These are phyloP conservation scores for Macropis europaea DNA, from an alignment of 2,888 invertebrate species.

Conservation along the genomic window DNA sequence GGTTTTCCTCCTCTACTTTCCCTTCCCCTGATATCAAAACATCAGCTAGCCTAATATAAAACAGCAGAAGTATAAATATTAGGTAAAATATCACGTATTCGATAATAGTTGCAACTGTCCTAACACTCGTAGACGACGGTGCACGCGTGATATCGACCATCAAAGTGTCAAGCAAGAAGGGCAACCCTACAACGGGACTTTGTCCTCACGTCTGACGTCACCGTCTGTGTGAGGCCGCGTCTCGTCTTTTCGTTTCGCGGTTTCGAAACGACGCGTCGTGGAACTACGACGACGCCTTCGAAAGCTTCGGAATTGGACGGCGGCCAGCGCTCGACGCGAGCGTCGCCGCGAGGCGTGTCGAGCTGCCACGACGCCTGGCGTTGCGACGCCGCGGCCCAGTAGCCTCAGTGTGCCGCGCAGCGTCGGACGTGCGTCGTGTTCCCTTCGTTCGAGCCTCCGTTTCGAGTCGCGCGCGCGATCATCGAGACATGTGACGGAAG, in stretches of 20 bases:
- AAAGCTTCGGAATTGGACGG: slow-evolving; percentile 32
- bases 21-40: no score
- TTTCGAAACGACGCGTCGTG: slow-evolving; percentile 1
- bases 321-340: slow-evolving; percentile 43
- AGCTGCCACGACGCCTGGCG: slow-evolving; percentile 61
- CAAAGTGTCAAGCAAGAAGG: no score
- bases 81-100: no score
- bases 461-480: slow-evolving; percentile 2
- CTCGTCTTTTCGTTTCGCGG: slow-evolving; percentile 11
- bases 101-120: no score
- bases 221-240: neutral
- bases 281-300: neutral
- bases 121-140: no score
- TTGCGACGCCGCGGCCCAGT: slow-evolving; percentile 60
- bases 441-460: neutral
- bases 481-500: slow-evolving; percentile 54
- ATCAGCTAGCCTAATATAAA: no score
- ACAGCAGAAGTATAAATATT: no score
- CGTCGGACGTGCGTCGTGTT: slow-evolving; percentile 44
- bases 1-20: no score
- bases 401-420: slow-evolving; percentile 59
- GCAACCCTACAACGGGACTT: no score
- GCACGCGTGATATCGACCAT: no score
- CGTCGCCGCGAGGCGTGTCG: slow-evolving; percentile 47
- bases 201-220: no score